These are phyloP conservation scores for Cataglyphis rosenhaueri DNA, from an alignment of 2,888 invertebrate species.

Conservation along the genomic window DNA sequence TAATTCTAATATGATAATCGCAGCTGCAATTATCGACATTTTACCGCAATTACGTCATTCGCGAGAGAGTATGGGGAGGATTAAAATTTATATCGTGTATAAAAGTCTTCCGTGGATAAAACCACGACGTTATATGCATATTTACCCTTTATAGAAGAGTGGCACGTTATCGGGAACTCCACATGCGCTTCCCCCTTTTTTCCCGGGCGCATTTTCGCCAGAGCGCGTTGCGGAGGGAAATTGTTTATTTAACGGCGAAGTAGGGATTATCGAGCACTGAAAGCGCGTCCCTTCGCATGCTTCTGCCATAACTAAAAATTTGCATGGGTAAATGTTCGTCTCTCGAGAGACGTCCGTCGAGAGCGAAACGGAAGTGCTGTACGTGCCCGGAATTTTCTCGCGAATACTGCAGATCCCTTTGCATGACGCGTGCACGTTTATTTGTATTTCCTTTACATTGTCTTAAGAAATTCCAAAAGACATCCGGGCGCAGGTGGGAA, in stretches of 20 bases:
- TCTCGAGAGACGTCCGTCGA: slow-evolving; percentile 52
- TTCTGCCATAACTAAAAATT: slow-evolving; percentile 53
- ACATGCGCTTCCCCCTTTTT: neutral
- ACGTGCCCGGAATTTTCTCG: slow-evolving; percentile 59
- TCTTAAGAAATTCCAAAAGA: slow-evolving; percentile 64
- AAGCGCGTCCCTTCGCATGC: slow-evolving; percentile 39
- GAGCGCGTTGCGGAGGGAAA: slow-evolving; percentile 35
- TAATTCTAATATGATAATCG: neutral
- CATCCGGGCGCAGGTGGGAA: slow-evolving; percentile 56
- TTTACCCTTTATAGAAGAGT: slow-evolving; percentile 13
- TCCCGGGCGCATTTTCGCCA: slow-evolving; percentile 15
- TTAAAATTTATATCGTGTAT: slow-evolving; percentile 11
- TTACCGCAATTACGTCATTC: slow-evolving; percentile 6
- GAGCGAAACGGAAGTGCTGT: slow-evolving; percentile 53
- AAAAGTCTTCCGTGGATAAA: slow-evolving; percentile 3
- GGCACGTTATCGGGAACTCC: slow-evolving; percentile 33
- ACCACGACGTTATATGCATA: slow-evolving; percentile 3
- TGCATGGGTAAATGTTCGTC: slow-evolving; percentile 52
- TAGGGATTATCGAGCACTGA: slow-evolving; percentile 44
- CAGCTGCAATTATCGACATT: slow-evolving; percentile 28
- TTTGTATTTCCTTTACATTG: slow-evolving; percentile 53
- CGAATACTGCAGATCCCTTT: slow-evolving; percentile 41
- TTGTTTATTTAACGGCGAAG: slow-evolving; percentile 53
- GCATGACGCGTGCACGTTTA: slow-evolving; percentile 47
- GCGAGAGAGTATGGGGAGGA: neutral